Evolutionary conservation across 2,888 invertebrate genomes (phyloP), one percentile per base, ranked within the genome.

Genomic region (Penaeus monodon): DNA sequence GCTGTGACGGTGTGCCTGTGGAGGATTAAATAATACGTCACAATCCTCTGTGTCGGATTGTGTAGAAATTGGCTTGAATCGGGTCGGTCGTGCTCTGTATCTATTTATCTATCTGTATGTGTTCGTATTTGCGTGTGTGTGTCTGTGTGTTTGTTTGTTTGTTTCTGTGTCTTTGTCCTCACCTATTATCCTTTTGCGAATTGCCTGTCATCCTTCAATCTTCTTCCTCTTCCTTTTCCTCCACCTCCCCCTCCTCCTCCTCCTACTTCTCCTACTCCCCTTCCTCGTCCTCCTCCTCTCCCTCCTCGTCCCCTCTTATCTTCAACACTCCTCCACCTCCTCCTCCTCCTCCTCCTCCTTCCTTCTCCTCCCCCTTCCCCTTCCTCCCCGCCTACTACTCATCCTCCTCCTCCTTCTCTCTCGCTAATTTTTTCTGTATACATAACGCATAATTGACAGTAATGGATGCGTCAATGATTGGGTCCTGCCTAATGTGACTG

Each of bases 381-480:
- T 17, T 14, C 57, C 17, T 17, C 57, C 17, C 57, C 44, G 38
- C 20, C 77, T 14, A 77, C 77, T n/a, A n/a, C 20, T 49, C 24
- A 20, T 44, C 20, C 77, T 57, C 57, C 38, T 49, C 77, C 17
- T 49, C 77, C 14, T n/a, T 27, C 57, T 44, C 20, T 77, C 49
- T 57, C 57, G 77, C 44, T 44, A 49, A 49, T 57, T 57, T 57
- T 57, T 17, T 57, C 57, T 17, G 57, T n/a, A 57, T 57, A 57
- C n/a, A 57, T 57, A 57, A 57, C 57, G 57, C 57, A 57, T 70
- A 70, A 70, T 70, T 70, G 29, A 70, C 14, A 22, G 70, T 29
- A 70, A 70, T 70, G 70, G 70, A 70, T 70, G 27, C 70, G 27
- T 29, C 70, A 29, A 57, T 57, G 57, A 57, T 57, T 57, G 57